phyloP scores from a whole-genome alignment of 2,888 invertebrate species.

The Athalia cordata region DNA sequence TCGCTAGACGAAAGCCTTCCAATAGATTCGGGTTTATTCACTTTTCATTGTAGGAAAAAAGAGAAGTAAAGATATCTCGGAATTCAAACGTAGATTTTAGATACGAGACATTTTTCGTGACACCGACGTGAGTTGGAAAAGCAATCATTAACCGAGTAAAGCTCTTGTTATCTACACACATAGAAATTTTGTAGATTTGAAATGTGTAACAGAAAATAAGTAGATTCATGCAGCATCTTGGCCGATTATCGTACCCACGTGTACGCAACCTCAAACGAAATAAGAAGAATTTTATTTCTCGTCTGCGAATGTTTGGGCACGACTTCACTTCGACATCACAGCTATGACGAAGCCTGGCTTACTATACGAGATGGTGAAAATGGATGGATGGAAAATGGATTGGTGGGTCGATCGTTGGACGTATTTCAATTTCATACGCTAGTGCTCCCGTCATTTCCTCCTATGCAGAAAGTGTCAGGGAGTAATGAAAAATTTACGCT shows the following conservation, averaged over 20 bases:
- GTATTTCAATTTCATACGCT: slow-evolving; percentile 68
- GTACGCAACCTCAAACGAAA: background rate
- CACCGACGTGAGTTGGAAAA: too few relatives aligned
- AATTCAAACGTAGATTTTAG: slow-evolving; percentile 14
- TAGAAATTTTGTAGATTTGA: too few relatives aligned
- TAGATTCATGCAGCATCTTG: too few relatives aligned
- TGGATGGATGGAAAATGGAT: slow-evolving; percentile 58
- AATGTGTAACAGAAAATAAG: too few relatives aligned
- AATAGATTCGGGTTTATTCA: slow-evolving; percentile 37
- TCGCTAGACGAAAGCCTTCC: slow-evolving; percentile 33
- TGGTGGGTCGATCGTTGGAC: slow-evolving; percentile 61
- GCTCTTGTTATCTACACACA: too few relatives aligned
- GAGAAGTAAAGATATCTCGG: background rate
- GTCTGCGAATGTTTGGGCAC: slow-evolving; percentile 1
- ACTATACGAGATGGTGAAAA: slow-evolving; percentile 48
- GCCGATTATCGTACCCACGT: too few relatives aligned
- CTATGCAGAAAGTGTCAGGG: slow-evolving; percentile 61
- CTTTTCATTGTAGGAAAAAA: slow-evolving; percentile 36
- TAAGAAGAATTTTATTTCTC: slow-evolving; percentile 17
- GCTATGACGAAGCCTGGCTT: slow-evolving; percentile 48
- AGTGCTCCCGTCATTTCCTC: slow-evolving; percentile 63
- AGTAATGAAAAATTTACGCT: slow-evolving; percentile 67
- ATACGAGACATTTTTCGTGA: background rate
- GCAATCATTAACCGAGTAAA: too few relatives aligned
- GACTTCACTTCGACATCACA: slow-evolving; percentile 53